Conservation (phyloP, 2,797 vertebrate genomes). For the Falco novaeseelandiae region DNA sequence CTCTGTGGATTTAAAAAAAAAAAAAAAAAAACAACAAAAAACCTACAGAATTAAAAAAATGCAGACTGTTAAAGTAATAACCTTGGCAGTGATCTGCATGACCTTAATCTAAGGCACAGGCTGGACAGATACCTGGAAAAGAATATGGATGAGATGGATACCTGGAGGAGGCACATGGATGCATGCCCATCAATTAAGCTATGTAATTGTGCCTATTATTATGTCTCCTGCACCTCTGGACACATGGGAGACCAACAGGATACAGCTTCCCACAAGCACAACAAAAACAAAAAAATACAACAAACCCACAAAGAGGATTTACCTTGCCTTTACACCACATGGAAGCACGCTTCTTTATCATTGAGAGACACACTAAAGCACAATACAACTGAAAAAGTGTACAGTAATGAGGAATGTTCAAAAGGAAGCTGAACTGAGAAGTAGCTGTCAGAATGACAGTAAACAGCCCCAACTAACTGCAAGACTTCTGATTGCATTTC, state of each 20-base stretch:
- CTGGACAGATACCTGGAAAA: background rate
- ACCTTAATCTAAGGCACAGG: background rate
- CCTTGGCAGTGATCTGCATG: background rate
- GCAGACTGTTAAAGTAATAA: background rate
- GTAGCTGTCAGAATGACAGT: background rate
- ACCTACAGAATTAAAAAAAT: background rate
- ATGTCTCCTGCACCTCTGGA: background rate
- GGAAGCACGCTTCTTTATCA: background rate
- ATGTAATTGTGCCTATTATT: background rate
- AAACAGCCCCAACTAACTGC: background rate
- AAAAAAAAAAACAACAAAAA: background rate
- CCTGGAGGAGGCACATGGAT: background rate
- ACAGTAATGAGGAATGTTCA: background rate
- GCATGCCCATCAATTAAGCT: background rate
- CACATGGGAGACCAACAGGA: background rate
- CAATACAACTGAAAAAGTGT: background rate
- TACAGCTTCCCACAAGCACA: background rate
- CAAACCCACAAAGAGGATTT: background rate
- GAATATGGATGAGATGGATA: background rate
- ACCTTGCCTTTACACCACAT: background rate
- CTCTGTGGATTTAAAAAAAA: background rate
- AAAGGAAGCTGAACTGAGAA: background rate
- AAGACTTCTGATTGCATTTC: background rate
- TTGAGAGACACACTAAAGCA: background rate
- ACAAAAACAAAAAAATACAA: background rate